Conservation (phyloP, 1,140 invertebrate genomes). For the Ectropis grisescens region DNA sequence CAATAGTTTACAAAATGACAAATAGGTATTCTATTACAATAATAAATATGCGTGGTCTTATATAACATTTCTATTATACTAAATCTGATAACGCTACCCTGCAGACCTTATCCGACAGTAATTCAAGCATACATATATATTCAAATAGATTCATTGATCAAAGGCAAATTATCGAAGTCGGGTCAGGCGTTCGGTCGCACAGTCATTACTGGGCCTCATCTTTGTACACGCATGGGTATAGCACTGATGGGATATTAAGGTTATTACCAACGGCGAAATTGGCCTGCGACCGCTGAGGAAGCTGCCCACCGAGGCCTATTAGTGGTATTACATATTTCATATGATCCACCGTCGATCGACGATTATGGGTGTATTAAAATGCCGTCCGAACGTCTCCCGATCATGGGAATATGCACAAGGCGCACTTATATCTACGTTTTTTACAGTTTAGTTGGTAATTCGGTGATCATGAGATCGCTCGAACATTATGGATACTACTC, state of each 20-base stretch:
- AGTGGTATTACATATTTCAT: conserved; percentile 60
- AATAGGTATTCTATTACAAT: too few species aligned
- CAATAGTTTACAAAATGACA: too few species aligned
- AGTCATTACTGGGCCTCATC: conserved; percentile 38
- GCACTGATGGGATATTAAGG: conserved; percentile 53
- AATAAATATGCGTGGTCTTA: too few species aligned
- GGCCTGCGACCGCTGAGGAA: conserved; percentile 61
- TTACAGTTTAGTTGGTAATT: conserved; percentile 51
- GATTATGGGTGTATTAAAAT: conserved; percentile 60
- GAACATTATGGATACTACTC: conserved; percentile 36
- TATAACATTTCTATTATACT: too few species aligned
- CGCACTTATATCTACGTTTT: conserved; percentile 44
- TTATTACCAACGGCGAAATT: conserved; percentile 56
- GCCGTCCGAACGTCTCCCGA: conserved; percentile 32
- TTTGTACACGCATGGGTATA: conserved; percentile 45
- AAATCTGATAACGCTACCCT: too few species aligned
- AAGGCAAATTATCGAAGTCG: conserved; percentile 30
- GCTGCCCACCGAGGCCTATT: conserved; percentile 54
- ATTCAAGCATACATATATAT: too few species aligned
- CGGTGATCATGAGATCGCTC: conserved; percentile 24
- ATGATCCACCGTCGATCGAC: conserved; percentile 37
- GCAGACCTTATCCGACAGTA: too few species aligned
- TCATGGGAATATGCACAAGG: conserved; percentile 46
- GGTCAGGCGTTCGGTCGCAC: conserved; percentile 18
- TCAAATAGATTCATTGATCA: conserved; percentile 38